Base-by-base conservation (phyloP, 2,113 vertebrate genomes). In the Chaetodon auriga region DNA sequence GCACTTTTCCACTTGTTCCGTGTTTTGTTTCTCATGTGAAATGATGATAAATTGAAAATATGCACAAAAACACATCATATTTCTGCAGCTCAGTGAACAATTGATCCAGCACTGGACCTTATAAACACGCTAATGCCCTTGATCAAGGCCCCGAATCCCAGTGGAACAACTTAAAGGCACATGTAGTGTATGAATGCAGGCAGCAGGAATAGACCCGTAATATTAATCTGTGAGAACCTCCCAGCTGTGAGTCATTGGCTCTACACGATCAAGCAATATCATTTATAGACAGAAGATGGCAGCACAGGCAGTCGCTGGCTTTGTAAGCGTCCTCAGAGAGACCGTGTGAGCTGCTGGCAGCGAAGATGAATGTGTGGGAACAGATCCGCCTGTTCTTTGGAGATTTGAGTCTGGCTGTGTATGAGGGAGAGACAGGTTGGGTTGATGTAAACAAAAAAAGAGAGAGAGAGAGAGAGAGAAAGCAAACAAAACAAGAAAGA, bases 201-300 rank as follows among this genome's bases (percentile, higher is more conserved):
- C 43, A 46, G 3, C 14, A 25, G 63, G 45, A 49, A 19, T 12
- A 30, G 23, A 49, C 65, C 15, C 48, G 41, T 2, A 12, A 16
- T 23, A 35, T 6, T 19, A 21, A 36, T 14, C 43, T 57, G 48
- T 10, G 6, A 36, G 14, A 4, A 46, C 3, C 11, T 51, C 46
- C 60, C 68, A 58, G 3, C 35, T 46, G 14, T 12, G 9, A 9
- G n/a, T 19, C 49, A 68, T 46, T 0, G 58, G 46, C 0, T 73
- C 12, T 5, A 0, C 4, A 2, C 48, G 69, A 60, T 5, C 1
- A 2, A n/a, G 83, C 78, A 85, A 55, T 84, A 35, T 3, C 13
- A 3, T 45, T 41, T 18, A 1, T 19, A 62, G 51, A 0, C 93
- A 93, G 87, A 54, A 92, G 93, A 84, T 90, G 90, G 93, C 92